Evolutionary conservation across 2,113 vertebrate species (phyloP), one percentile per base, ranked within the genome.

Genomic region (Pyrgilauda ruficollis): DNA sequence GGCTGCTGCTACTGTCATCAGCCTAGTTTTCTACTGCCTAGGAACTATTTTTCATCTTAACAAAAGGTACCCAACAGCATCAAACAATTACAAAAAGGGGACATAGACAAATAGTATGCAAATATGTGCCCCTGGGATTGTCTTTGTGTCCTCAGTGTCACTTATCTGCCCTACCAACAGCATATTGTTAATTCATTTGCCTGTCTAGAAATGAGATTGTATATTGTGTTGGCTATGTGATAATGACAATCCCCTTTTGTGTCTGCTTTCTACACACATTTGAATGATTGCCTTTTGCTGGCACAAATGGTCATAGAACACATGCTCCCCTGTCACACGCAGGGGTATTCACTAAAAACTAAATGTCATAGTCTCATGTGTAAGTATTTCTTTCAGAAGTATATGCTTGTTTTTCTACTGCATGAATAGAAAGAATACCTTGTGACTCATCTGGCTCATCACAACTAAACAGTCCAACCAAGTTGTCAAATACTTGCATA

Each of bases 271-370:
- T 39, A 74, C 44, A 84, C 56, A 50, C 59, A 83, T 87, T 89
- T 95, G 75, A 92, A 90, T 78, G 43, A 89, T 86, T 91, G 78
- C 46, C 52, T 96, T 96, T 92, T 77, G 69, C 67, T 86, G 33
- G 63, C 46, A 93, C 15, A 92, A 94, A 56, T 63, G 47, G 61
- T 86, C 90, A 67, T 30, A 62, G 73, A 84, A 63, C 33, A 59
- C 33, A 92, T 66, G 46, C 9, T 76, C 33, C 9, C 27, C 56
- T 73, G 79, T 58, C 53, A 87, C 55, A 59, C 52, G 61, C 58
- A 86, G 56, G n/a, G 23, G 23, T 79, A 84, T 87, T 91, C 81
- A 83, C 28, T 84, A 53, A 82, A 95, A 94, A 67, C 79, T 72
- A 85, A 85, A 92, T 84, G 43, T 88, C 68, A 62, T 59, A 81